Evolutionary conservation across 2,888 invertebrate genomes (phyloP), one percentile per base, ranked within the genome.

Genomic region (Hirtodrosophila duncani): DNA sequence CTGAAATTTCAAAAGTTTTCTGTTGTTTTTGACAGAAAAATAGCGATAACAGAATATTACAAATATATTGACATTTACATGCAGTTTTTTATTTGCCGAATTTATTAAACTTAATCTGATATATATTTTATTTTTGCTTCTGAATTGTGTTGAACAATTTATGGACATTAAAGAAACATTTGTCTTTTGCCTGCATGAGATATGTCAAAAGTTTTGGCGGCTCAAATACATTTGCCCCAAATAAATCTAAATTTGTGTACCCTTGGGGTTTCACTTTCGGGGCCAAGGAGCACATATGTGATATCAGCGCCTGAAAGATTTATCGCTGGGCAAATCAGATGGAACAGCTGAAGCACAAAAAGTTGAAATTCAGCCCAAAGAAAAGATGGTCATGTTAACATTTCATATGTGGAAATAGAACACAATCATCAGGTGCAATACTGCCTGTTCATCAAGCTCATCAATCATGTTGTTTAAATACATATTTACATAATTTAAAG

Each of bases 201-300:
- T 60, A 63, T 78, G 72, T 81, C 72, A 72, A 65, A 72, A 79
- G 36, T 64, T 71, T 62, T 4, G 26, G 31, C 31, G 11, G 10
- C 50, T 62, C 41, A 53, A 62, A 74, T 48, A 53, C 42, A 57
- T 66, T 45, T 42, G 53, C 43, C 42, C 60, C 31, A 8, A 60
- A 72, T 81, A 80, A 80, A 72, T 72, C 81, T 81, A 60, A 63
- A 80, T 71, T 51, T 53, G 17, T 53, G 20, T n/a, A n/a, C n/a
- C n/a, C n/a, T n/a, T n/a, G n/a, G n/a, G n/a, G n/a, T n/a, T n/a
- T n/a, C n/a, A n/a, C n/a, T n/a, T n/a, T n/a, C n/a, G n/a, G n/a
- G n/a, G n/a, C n/a, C n/a, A n/a, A n/a, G n/a, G n/a, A 26, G 67
- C 78, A 46, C 72, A 81, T 80, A 69, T 74, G 72, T 39, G 81